Conservation (phyloP, 2,113 vertebrate genomes). For the Amphiprion percula region DNA sequence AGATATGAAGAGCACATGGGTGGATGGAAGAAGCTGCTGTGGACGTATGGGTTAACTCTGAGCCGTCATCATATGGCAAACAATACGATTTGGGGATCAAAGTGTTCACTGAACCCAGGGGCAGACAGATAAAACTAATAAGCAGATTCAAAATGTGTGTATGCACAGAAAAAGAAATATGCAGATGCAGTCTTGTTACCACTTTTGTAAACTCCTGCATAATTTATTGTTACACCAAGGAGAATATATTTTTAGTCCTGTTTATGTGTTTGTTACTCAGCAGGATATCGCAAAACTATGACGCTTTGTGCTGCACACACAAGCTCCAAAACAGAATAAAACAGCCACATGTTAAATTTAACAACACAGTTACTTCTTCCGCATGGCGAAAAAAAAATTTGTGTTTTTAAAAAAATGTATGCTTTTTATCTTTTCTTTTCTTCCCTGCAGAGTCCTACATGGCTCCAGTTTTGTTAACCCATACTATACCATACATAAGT, state of each 20-base stretch:
- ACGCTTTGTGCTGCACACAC: conserved; percentile 8
- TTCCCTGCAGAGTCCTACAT: background rate
- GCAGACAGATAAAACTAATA: background rate
- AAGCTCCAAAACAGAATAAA: too few species aligned
- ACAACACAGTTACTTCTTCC: background rate
- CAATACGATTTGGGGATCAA: background rate
- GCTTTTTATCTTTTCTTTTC: background rate
- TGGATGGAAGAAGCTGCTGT: conserved; percentile 21
- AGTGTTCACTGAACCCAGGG: background rate
- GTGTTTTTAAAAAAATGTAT: background rate
- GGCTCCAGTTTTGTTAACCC: background rate
- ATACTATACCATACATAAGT: background rate
- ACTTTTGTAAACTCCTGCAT: conserved; percentile 43
- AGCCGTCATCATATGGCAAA: background rate
- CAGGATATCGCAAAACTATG: conserved; percentile 12
- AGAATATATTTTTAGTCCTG: conserved; percentile 39
- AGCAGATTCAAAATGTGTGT: background rate
- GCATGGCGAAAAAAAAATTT: background rate
- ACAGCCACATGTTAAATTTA: background rate
- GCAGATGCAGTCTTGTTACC: conserved; percentile 34
- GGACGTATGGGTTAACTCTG: background rate
- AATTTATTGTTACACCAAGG: conserved; percentile 36
- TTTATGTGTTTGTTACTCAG: conserved; percentile 43
- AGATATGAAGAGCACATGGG: conserved; percentile 46
- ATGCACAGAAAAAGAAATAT: conserved; percentile 5